A percentile compares a stretch with the other conserved stretches of the same genome.
Evolutionary conservation across 53 echinoderm and acorn worm genomes (phyloP).

Genomic region (Holothuria leucospilota): DNA sequence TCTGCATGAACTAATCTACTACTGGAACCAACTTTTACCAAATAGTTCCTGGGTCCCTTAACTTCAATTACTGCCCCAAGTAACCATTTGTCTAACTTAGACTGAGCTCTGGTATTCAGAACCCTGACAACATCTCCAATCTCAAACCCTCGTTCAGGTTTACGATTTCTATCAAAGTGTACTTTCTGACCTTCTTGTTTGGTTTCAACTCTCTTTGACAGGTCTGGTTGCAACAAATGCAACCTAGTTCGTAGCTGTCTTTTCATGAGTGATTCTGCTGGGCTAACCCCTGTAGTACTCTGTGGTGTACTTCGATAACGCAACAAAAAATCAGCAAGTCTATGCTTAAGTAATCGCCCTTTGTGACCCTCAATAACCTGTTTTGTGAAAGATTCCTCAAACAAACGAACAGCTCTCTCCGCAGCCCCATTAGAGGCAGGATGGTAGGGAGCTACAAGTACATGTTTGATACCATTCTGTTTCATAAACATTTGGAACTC

Average conservation of each 20-base stretch:
- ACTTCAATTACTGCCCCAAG: slow-evolving; percentile 18
- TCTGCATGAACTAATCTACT: slow-evolving; percentile 20
- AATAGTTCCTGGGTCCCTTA: slow-evolving; percentile 15
- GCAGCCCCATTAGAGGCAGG: no score
- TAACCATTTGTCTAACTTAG: no score
- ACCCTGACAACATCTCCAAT: slow-evolving; percentile 25
- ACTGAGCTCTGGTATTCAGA: not conserved
- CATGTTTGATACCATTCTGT: slow-evolving; percentile 58
- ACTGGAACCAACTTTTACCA: slow-evolving; percentile 17
- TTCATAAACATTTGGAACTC: slow-evolving; percentile 55
- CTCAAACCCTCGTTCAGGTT: slow-evolving; percentile 24
- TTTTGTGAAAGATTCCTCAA: no score
- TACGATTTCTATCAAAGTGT: slow-evolving; percentile 20
- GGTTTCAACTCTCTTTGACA: no score
- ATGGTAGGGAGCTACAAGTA: no score
- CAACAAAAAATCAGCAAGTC: no score
- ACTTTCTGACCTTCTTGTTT: no score
- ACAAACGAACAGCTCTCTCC: no score
- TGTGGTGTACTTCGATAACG: no score
- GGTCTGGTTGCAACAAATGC: slow-evolving; percentile 40
- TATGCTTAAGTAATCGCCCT: no score
- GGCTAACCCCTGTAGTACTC: slow-evolving; percentile 31
- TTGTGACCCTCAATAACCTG: no score
- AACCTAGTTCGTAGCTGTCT: slow-evolving; percentile 43
- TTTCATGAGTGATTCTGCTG: slow-evolving; percentile 70